A percentile compares a stretch with the other conserved stretches of the same genome.
phyloP scores from a whole-genome alignment of 2,113 vertebrate species.

The Genyomyrus donnyi region DNA sequence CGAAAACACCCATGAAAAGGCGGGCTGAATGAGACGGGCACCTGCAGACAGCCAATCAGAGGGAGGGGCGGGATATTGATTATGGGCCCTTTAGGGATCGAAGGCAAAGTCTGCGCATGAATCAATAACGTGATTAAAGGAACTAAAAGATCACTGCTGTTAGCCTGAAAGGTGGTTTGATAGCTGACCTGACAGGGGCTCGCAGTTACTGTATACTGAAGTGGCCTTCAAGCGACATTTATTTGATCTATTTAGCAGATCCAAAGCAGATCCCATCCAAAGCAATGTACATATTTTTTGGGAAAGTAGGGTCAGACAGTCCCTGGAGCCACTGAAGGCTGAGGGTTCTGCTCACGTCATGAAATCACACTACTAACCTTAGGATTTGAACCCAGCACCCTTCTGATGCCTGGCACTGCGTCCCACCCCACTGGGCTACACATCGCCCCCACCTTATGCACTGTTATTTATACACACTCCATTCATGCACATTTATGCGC shows the following conservation, averaged over 20 bases:
- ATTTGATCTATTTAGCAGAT: neutral
- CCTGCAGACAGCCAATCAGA: neutral
- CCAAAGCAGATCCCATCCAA: neutral
- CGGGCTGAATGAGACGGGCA: neutral
- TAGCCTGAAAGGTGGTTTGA: neutral
- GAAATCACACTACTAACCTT: neutral
- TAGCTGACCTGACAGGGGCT: neutral
- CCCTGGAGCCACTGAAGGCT: neutral
- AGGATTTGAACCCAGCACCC: neutral
- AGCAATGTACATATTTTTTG: neutral
- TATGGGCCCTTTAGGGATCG: neutral
- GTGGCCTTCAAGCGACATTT: neutral
- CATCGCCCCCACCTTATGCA: neutral
- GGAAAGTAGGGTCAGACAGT: neutral
- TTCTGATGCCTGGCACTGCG: neutral
- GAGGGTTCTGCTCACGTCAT: neutral
- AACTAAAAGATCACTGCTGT: neutral
- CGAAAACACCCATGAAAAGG: neutral
- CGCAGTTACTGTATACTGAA: neutral
- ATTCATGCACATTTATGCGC: neutral
- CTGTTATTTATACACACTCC: neutral
- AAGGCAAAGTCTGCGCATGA: neutral
- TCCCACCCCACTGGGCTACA: neutral
- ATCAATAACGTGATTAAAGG: neutral
- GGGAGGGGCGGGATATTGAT: neutral